Percentiles rank a stretch among this genome's conserved stretches.
Evolutionary conservation across 2,888 invertebrate species (phyloP).

Genomic region (Agyllia agylla): DNA sequence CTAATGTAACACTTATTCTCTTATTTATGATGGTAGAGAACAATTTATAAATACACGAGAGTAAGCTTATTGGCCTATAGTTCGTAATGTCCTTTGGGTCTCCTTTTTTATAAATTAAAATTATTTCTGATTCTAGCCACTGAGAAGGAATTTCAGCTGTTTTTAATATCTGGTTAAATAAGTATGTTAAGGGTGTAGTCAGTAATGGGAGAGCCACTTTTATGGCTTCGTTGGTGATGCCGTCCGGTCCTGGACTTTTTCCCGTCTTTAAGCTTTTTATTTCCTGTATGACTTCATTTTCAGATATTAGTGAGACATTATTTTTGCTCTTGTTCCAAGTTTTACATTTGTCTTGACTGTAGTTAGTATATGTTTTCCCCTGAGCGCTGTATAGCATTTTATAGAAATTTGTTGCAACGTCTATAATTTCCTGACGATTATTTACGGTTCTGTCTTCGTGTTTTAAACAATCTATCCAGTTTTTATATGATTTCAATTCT

Average conservation of each 20-base stretch:
- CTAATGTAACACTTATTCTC: constrained; percentile 36
- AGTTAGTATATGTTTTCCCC: too few relatives aligned
- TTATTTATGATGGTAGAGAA: constrained; percentile 52
- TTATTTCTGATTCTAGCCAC: constrained; percentile 59
- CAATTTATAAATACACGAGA: constrained; percentile 57
- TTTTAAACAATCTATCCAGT: too few relatives aligned
- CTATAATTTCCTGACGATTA: background rate
- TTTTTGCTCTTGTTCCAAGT: background rate
- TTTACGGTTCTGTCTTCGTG: too few relatives aligned
- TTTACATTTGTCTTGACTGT: too few relatives aligned
- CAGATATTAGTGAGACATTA: background rate
- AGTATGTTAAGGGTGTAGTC: background rate
- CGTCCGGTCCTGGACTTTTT: background rate
- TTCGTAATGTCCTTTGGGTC: constrained; percentile 51
- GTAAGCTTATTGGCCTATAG: constrained; percentile 62
- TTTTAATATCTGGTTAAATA: background rate
- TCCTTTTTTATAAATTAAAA: constrained; percentile 51
- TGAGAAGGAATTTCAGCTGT: constrained; percentile 42
- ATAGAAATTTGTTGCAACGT: too few relatives aligned
- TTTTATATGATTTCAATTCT: too few relatives aligned
- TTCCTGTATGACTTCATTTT: background rate
- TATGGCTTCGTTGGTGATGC: background rate
- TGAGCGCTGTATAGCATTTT: too few relatives aligned
- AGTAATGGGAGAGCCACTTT: background rate
- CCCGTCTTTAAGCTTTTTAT: constrained; percentile 1